phyloP scores from a whole-genome alignment of 1,140 invertebrate species.

The Pseudomyrmex concolor region DNA sequence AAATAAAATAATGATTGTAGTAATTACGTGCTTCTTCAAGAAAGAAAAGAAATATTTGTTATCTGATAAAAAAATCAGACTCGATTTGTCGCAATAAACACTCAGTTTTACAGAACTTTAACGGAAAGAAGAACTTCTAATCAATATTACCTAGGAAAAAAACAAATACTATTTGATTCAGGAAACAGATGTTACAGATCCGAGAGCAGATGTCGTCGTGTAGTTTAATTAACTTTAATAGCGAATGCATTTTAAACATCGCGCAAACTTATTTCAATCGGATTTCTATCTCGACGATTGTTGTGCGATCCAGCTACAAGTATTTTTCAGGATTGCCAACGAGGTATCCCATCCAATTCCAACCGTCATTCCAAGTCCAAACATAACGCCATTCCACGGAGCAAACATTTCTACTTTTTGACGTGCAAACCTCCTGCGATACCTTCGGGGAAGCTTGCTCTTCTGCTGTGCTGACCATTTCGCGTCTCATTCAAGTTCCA shows the following conservation, averaged over 20 bases:
- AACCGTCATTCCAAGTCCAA: constrained; percentile 84
- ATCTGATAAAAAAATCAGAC: background rate
- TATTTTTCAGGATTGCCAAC: constrained; percentile 56
- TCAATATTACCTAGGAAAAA: background rate
- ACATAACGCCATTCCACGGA: constrained; percentile 81
- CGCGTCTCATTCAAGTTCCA: constrained; percentile 80
- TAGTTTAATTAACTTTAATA: background rate
- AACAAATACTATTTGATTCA: background rate
- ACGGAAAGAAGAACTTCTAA: background rate
- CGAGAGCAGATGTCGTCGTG: no score
- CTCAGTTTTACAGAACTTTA: background rate
- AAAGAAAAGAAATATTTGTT: background rate
- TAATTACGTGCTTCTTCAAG: no score
- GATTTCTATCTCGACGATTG: background rate
- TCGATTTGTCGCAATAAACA: background rate
- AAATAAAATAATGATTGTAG: no score
- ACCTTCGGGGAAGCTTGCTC: constrained; percentile 77
- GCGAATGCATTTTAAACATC: background rate
- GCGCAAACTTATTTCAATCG: background rate
- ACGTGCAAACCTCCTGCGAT: constrained; percentile 78
- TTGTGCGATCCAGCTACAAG: constrained; percentile 17
- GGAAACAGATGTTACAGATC: background rate
- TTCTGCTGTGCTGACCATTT: constrained; percentile 83
- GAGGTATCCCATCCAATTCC: constrained; percentile 80
- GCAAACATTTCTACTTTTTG: constrained; percentile 84